Base-by-base conservation (phyloP, 2,797 vertebrate species). In the Chrosomus eos region DNA sequence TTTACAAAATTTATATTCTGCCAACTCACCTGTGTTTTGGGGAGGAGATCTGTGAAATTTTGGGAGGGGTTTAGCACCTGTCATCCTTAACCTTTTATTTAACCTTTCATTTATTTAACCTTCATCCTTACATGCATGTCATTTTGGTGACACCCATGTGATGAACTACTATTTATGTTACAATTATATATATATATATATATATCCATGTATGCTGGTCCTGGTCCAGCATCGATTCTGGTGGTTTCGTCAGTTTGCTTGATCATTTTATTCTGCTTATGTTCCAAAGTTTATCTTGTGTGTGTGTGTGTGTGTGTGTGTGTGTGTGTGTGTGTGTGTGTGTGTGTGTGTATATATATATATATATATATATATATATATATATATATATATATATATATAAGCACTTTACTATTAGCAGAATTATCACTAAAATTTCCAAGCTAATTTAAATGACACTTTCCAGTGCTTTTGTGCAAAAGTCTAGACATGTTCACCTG, bases 1-100 rank as follows among this genome's bases (percentile, higher is more conserved):
- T 89, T 87, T 85, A 82, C 88, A 91, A 88, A 91, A 88, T 95
- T 92, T 95, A 95, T 96, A 95, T 73, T 78, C 51, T 3, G n/a
- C 68, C 58, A 74, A 72, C 80, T 90, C 87, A 93, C 92, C 92
- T 94, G 92, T 89, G 75, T 75, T 53, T 85, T 81, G 78, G 87
- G 94, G 93, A 89, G 94, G 93, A 74, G 92, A 80, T 73, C 70
- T 7, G 48, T 21, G n/a, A 79, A 40, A 28, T 80, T 81, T 31
- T 68, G 68, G 70, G 73, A 81, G 81, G 81, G 71, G 73, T 38
- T 75, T 23, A 58, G 33, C 77, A 81, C 71, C 82, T 62, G 55
- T 73, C 28, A 48, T 72, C 51, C 53, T 82, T 79, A 75, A 84
- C 74, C 85, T 87, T 72, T 85, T n/a, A 36, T 36, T 81, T 81